Percentiles rank a stretch among this genome's conserved stretches.
Conservation (phyloP, 2,113 vertebrate genomes). For the Menidia beryllina region DNA sequence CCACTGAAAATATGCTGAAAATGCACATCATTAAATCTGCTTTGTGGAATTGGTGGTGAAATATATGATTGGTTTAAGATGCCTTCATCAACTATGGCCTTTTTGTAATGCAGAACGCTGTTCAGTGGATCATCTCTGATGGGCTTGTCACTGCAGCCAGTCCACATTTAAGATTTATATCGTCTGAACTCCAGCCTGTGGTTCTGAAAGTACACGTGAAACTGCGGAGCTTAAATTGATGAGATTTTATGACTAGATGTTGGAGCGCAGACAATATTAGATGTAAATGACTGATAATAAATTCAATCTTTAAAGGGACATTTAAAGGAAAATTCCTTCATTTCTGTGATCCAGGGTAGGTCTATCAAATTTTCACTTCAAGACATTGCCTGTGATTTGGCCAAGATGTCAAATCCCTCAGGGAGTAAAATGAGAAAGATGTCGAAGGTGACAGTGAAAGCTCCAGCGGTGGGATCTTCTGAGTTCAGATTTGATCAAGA, state of each 20-base stretch:
- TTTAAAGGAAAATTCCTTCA: conserved; percentile 76
- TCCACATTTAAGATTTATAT: conserved; percentile 74
- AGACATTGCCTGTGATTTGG: conserved; percentile 64
- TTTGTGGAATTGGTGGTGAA: conserved; percentile 49
- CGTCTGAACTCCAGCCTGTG: conserved; percentile 52
- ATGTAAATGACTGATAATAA: conserved; percentile 80
- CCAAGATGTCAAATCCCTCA: conserved; percentile 61
- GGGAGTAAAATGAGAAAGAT: conserved; percentile 57
- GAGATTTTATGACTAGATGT: conserved; percentile 73
- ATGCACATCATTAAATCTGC: conserved; percentile 36
- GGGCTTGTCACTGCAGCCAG: conserved; percentile 71
- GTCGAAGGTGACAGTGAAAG: conserved; percentile 52
- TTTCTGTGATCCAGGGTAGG: conserved; percentile 50
- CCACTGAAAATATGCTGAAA: conserved; percentile 12
- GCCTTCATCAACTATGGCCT: conserved; percentile 57
- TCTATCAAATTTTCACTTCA: conserved; percentile 69
- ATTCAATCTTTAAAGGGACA: conserved; percentile 73
- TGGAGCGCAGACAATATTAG: conserved; percentile 68
- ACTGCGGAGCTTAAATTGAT: conserved; percentile 68
- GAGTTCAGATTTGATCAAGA: conserved; percentile 65
- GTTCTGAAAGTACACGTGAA: conserved; percentile 57
- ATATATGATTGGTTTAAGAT: conserved; percentile 50
- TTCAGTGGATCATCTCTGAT: conserved; percentile 72
- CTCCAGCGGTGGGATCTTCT: conserved; percentile 30
- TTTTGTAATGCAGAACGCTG: conserved; percentile 56